Conservation (phyloP, 2,113 vertebrate species). For the Malurus elegans region DNA sequence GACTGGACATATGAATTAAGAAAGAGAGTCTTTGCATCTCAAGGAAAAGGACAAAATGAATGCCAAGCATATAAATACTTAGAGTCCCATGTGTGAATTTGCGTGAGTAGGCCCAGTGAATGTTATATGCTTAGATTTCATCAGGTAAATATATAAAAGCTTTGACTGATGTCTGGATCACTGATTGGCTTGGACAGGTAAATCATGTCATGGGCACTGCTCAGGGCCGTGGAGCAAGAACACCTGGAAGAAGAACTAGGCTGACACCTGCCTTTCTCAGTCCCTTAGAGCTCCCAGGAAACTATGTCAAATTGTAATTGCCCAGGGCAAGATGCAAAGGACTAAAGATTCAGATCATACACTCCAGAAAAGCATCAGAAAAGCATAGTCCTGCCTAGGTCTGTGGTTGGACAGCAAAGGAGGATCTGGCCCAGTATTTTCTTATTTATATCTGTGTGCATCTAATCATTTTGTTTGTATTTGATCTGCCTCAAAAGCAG, state of each 20-base stretch:
- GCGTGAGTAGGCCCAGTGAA: neutral
- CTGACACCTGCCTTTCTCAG: accelerated
- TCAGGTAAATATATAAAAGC: neutral
- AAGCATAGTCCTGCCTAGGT: neutral
- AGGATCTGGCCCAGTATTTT: neutral
- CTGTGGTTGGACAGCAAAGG: accelerated
- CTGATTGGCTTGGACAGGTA: neutral
- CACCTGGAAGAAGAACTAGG: neutral
- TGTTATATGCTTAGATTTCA: neutral
- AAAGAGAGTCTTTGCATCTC: neutral
- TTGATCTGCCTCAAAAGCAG: neutral
- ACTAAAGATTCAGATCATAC: neutral
- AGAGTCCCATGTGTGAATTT: neutral
- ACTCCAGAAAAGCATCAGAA: neutral
- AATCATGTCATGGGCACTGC: neutral
- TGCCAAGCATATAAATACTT: neutral
- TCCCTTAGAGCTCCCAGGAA: neutral
- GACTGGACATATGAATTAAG: neutral
- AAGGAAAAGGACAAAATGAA: neutral
- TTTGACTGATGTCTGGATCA: neutral
- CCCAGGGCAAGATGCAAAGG: neutral
- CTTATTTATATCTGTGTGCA: neutral
- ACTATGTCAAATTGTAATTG: neutral
- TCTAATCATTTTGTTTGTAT: neutral
- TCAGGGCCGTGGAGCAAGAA: neutral